These are phyloP conservation scores for Lasioglossum lativentre DNA, from an alignment of 2,888 invertebrate genomes.

Conservation along the genomic window DNA sequence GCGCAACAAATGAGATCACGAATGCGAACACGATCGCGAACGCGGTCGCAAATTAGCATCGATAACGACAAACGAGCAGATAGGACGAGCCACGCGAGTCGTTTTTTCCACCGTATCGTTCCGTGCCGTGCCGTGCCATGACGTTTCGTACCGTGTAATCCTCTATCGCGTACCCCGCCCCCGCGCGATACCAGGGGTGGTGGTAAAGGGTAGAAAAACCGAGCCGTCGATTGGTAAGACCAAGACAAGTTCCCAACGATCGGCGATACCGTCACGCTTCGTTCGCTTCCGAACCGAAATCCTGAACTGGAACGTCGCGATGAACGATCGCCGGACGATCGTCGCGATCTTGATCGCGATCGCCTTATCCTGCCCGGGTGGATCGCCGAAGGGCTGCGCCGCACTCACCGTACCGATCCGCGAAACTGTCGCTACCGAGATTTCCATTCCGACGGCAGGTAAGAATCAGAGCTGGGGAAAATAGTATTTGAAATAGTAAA, in stretches of 20 bases:
- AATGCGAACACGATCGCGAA: not conserved
- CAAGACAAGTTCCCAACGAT: not conserved
- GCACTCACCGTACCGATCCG: not conserved
- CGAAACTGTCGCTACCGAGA: not conserved
- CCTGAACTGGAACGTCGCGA: not conserved
- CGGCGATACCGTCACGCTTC: not conserved
- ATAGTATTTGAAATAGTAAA: too few relatives aligned
- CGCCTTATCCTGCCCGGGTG: not conserved
- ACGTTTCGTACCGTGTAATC: not conserved
- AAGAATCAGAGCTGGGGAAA: too few relatives aligned
- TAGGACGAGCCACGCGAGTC: not conserved
- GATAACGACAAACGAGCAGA: slow-evolving; percentile 18
- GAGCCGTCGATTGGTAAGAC: not conserved
- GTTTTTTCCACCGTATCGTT: not conserved
- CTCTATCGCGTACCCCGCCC: not conserved
- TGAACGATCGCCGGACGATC: not conserved
- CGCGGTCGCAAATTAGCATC: slow-evolving; percentile 30
- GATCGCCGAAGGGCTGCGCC: not conserved
- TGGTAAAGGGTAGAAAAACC: slow-evolving; percentile 12
- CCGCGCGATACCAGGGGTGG: not conserved
- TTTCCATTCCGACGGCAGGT: not conserved
- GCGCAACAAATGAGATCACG: not conserved
- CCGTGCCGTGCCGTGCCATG: not conserved
- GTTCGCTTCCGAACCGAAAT: not conserved
- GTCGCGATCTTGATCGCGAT: not conserved